Evolutionary conservation across 2,113 vertebrate species (phyloP).

Genomic region (Cardinalis cardinalis): DNA sequence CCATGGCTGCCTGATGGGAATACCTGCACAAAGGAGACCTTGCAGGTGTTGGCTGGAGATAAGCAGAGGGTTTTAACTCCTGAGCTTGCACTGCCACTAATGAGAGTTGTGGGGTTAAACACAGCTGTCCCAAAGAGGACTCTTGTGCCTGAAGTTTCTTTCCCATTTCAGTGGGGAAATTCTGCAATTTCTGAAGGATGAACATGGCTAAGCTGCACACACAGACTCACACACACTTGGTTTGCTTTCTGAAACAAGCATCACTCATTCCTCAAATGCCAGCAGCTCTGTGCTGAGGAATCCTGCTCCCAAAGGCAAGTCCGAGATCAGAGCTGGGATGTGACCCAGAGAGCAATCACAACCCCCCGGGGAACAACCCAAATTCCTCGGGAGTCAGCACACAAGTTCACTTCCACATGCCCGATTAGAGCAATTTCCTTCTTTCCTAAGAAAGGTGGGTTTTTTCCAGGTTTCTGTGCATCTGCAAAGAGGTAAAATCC

Average conservation of each 20-base stretch:
- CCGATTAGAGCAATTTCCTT: neutral
- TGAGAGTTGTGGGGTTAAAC: neutral
- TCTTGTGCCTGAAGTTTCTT: neutral
- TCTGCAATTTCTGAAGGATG: neutral
- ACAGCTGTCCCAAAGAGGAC: neutral
- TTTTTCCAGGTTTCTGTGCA: neutral
- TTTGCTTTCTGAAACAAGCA: neutral
- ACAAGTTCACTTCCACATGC: slow-evolving; percentile 48
- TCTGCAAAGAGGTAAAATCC: neutral
- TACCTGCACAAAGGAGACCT: neutral
- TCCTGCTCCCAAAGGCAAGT: slow-evolving; percentile 18
- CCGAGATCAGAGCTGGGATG: slow-evolving; percentile 8
- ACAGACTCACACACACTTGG: neutral
- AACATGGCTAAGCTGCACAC: neutral
- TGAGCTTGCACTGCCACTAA: neutral
- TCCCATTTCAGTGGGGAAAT: neutral
- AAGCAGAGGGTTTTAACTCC: neutral
- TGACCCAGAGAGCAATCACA: slow-evolving; percentile 24
- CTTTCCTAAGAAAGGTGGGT: neutral
- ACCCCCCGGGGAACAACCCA: neutral
- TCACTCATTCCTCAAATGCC: slow-evolving; percentile 44
- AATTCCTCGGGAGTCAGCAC: slow-evolving; percentile 28
- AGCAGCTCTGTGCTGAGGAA: slow-evolving; percentile 11
- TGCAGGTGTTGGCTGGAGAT: neutral
- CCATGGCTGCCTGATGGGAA: accelerated